Conservation (phyloP, 1,140 invertebrate species). For the Zaprionus camerounensis region DNA sequence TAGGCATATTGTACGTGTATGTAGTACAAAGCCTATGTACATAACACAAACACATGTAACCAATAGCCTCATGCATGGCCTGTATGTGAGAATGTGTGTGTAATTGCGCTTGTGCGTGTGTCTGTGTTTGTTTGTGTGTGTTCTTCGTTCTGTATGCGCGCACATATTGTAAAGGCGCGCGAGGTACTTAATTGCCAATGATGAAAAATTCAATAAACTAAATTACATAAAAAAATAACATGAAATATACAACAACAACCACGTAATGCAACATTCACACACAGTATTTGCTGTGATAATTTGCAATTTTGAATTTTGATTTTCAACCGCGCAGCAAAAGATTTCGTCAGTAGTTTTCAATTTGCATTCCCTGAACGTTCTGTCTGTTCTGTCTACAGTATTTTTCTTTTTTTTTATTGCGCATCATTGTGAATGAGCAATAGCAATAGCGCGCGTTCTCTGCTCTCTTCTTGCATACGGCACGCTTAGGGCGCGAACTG, state of each 20-base stretch:
- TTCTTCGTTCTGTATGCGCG: constrained; percentile 38
- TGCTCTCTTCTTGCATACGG: constrained; percentile 35
- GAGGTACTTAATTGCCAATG: constrained; percentile 61
- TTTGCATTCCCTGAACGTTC: constrained; percentile 34
- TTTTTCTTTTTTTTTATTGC: constrained; percentile 75
- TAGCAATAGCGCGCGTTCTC: constrained; percentile 62
- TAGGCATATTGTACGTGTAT: constrained; percentile 51
- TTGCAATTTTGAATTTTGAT: constrained; percentile 40
- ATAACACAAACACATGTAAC: constrained; percentile 34
- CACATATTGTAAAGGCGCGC: constrained; percentile 75
- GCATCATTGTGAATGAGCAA: constrained; percentile 76
- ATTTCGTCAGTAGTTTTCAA: constrained; percentile 72
- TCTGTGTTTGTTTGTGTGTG: constrained; percentile 39
- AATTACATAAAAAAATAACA: constrained; percentile 72
- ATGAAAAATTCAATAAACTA: constrained; percentile 71
- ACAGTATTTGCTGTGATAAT: not conserved
- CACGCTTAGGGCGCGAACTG: constrained; percentile 25
- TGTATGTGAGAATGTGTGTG: constrained; percentile 16
- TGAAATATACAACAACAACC: constrained; percentile 4
- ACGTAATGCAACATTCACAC: constrained; percentile 11
- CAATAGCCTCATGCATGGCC: constrained; percentile 21
- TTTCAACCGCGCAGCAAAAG: constrained; percentile 44
- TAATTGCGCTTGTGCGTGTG: constrained; percentile 22
- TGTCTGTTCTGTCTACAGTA: constrained; percentile 22
- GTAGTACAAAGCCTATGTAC: constrained; percentile 19